Conservation (phyloP, 2,113 vertebrate genomes). For the Shinisaurus crocodilurus region DNA sequence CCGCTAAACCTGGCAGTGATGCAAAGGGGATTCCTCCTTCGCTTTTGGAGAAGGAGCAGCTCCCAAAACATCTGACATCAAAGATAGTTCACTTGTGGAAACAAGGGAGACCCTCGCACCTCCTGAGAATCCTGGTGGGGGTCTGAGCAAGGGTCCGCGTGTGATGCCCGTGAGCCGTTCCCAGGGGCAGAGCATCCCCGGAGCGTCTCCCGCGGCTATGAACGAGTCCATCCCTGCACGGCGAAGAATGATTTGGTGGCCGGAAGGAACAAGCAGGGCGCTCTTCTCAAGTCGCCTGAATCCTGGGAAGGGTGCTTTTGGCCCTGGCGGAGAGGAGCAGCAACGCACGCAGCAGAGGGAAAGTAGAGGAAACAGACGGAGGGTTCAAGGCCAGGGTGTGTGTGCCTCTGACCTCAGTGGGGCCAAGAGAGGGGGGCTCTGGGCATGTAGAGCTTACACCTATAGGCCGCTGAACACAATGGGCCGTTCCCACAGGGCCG, state of each 20-base stretch:
- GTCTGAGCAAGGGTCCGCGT: background rate
- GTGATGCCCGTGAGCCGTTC: background rate
- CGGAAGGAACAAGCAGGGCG: constrained; percentile 56
- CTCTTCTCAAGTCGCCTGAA: constrained; percentile 82
- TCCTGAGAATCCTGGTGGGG: background rate
- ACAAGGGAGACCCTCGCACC: background rate
- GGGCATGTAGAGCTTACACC: constrained; percentile 6
- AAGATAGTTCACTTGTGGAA: no score
- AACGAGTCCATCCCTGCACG: background rate
- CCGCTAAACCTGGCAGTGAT: background rate
- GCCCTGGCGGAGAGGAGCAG: constrained; percentile 72
- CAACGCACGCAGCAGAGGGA: constrained; percentile 79
- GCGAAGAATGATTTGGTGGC: constrained; percentile 52
- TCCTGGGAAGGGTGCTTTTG: constrained; percentile 76
- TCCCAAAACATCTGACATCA: no score
- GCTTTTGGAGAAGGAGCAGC: no score
- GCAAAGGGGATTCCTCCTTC: background rate
- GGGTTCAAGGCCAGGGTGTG: constrained; percentile 76
- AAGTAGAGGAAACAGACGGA: constrained; percentile 69
- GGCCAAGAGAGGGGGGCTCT: constrained; percentile 59
- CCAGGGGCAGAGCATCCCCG: background rate
- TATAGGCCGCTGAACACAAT: constrained; percentile 43
- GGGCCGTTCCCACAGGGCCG: constrained; percentile 45
- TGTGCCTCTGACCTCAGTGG: constrained; percentile 61
- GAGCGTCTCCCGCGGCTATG: background rate